Evolutionary conservation across 2,888 invertebrate species (phyloP).

Genomic region (Euzophera pinguis): DNA sequence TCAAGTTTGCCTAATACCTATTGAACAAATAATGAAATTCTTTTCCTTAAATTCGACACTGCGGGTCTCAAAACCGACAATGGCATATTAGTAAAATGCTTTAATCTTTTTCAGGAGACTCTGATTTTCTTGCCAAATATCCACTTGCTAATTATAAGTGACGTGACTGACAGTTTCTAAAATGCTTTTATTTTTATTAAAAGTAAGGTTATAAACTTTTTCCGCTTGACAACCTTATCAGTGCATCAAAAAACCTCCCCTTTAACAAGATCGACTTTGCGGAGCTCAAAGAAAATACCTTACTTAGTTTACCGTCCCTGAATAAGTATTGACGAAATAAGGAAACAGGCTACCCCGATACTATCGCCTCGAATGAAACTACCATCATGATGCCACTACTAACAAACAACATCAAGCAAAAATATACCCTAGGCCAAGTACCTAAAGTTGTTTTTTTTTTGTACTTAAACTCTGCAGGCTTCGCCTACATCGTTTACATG

Average conservation of each 20-base stretch:
- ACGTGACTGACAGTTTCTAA: no score
- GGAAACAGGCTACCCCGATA: slow-evolving; percentile 52
- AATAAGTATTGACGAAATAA: slow-evolving; percentile 41
- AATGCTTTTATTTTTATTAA: no score
- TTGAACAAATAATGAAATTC: no score
- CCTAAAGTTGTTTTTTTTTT: slow-evolving; percentile 31
- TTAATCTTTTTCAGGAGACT: no score
- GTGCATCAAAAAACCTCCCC: background rate
- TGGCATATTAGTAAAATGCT: no score
- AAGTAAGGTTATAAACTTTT: background rate
- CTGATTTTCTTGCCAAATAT: no score
- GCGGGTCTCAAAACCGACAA: no score
- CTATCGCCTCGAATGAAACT: slow-evolving; percentile 43
- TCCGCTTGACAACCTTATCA: background rate
- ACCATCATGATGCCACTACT: slow-evolving; percentile 21
- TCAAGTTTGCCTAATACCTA: no score
- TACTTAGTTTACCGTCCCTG: slow-evolving; percentile 9
- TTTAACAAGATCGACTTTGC: slow-evolving; percentile 8
- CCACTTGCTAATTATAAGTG: no score
- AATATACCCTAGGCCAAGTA: slow-evolving; percentile 15
- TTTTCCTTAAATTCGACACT: no score
- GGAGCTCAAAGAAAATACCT: slow-evolving; percentile 8
- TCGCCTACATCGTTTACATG: slow-evolving; percentile 54
- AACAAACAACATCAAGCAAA: slow-evolving; percentile 9
- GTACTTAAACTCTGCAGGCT: slow-evolving; percentile 23